phyloP scores from a whole-genome alignment of 2,113 vertebrate genomes.

The Sceloporus undulatus region DNA sequence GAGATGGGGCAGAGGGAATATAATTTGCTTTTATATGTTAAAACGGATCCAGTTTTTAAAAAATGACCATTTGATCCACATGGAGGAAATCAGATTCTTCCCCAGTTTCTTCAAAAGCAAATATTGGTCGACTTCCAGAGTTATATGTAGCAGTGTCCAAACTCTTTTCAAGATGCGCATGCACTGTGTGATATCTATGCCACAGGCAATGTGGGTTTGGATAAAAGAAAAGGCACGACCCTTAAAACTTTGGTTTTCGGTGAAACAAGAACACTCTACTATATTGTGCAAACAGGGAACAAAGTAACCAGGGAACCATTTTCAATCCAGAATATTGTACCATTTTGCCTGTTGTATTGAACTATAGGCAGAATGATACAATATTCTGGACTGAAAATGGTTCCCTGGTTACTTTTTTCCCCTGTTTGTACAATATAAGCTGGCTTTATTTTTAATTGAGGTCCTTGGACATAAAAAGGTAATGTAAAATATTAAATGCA shows the following conservation, averaged over 20 bases:
- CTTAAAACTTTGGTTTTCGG: slow-evolving; percentile 14
- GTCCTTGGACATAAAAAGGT: slow-evolving; percentile 59
- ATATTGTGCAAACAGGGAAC: slow-evolving; percentile 31
- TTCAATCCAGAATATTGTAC: slow-evolving; percentile 74
- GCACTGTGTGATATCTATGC: slow-evolving; percentile 44
- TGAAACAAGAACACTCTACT: slow-evolving; percentile 35
- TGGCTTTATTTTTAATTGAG: slow-evolving; percentile 25
- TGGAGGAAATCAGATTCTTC: slow-evolving; percentile 35
- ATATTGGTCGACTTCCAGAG: slow-evolving; percentile 53
- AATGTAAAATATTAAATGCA: slow-evolving; percentile 76
- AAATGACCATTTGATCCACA: slow-evolving; percentile 44
- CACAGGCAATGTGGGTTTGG: slow-evolving; percentile 50
- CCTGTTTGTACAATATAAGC: background rate
- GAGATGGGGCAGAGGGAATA: background rate
- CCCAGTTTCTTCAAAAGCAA: slow-evolving; percentile 21
- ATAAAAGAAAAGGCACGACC: no score
- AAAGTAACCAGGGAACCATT: slow-evolving; percentile 64
- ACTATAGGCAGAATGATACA: slow-evolving; percentile 57
- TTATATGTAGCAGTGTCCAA: slow-evolving; percentile 46
- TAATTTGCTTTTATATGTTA: slow-evolving; percentile 57
- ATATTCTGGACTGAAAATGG: slow-evolving; percentile 72
- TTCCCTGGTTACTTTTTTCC: slow-evolving; percentile 62
- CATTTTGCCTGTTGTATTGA: slow-evolving; percentile 45
- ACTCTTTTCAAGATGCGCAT: slow-evolving; percentile 43
- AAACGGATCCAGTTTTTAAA: slow-evolving; percentile 58